Base-by-base conservation (phyloP, 2,113 vertebrate genomes). In the Polyodon spathula region DNA sequence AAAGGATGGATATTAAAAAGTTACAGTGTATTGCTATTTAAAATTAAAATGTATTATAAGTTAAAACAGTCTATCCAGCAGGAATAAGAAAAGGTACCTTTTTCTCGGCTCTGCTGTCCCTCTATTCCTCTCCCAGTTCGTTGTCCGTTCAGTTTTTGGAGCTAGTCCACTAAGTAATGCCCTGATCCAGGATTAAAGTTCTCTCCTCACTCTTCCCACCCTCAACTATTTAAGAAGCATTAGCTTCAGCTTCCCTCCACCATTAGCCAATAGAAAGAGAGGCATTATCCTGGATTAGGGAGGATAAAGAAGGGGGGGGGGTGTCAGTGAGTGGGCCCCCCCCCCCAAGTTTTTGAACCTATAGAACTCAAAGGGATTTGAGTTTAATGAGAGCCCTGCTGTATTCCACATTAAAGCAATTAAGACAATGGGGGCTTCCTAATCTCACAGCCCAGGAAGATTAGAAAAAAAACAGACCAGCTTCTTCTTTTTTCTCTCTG, bases 351-450 rank as follows among this genome's bases (percentile, higher is more conserved):
- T 84, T 86, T 81, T 77, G 79, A 87, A 86, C 85, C 84, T 86
- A 89, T 88, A 86, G 84, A 89, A 89, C 81, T 86, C 86, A 83
- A 68, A n/a, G n/a, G n/a, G n/a, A n/a, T n/a, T n/a, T n/a, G n/a
- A 73, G 74, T 70, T 76, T 62, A 59, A 77, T 79, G 79, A 74
- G 73, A 60, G 73, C 72, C 76, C 11, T 76, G 71, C 76, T 83
- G 80, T 79, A 77, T 76, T 78, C 79, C 74, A 72, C 56, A 65
- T 78, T 85, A 85, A 86, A 85, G 87, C 86, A 86, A 87, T 85
- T 81, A 84, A 81, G 81, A 87, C 86, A 87, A 89, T 84, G 85
- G 73, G 82, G 72, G 71, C n/a, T 64, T 14, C 76, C 73, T 86
- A 84, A 88, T 87, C 86, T 88, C 76, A 68, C 68, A 77, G 76